These are phyloP conservation scores for Pristionchus maxplancki DNA, from an alignment of 2,888 invertebrate genomes.

Conservation along the genomic window DNA sequence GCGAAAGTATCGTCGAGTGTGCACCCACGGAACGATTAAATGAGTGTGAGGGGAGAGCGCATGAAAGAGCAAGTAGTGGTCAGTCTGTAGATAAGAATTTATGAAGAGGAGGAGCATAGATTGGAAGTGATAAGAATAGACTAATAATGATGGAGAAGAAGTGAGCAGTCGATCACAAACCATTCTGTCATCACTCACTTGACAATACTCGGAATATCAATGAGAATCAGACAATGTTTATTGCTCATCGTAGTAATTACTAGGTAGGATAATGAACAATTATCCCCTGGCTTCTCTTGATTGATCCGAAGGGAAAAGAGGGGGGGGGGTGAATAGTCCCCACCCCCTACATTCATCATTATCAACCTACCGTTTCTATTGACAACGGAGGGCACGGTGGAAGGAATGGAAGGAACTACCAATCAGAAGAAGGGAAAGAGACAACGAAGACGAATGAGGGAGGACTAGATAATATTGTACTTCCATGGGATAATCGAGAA, in stretches of 20 bases:
- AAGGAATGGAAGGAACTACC: neutral
- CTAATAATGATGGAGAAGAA: neutral
- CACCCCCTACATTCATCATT: neutral
- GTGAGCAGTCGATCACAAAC: neutral
- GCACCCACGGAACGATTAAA: constrained; percentile 17
- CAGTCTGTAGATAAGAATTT: constrained; percentile 8
- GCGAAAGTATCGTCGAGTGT: neutral
- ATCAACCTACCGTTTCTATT: neutral
- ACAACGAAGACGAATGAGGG: neutral
- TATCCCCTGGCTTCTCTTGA: neutral
- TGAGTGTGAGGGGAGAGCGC: neutral
- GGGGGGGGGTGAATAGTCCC: neutral
- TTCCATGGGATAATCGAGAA: neutral
- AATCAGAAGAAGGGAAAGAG: neutral
- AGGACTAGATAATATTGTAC: neutral
- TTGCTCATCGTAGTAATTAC: neutral
- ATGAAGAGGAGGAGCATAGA: neutral
- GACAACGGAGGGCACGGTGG: neutral
- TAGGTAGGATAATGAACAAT: neutral
- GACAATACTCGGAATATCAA: neutral
- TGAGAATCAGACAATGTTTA: neutral
- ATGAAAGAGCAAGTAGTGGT: constrained; percentile 36
- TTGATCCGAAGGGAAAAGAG: neutral
- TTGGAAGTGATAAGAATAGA: neutral
- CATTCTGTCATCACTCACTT: neutral